Percentiles rank a stretch among this genome's conserved stretches.
Evolutionary conservation across 23 tunicate species (phyloP).

Genomic region (Oikopleura vanhoeffeni): DNA sequence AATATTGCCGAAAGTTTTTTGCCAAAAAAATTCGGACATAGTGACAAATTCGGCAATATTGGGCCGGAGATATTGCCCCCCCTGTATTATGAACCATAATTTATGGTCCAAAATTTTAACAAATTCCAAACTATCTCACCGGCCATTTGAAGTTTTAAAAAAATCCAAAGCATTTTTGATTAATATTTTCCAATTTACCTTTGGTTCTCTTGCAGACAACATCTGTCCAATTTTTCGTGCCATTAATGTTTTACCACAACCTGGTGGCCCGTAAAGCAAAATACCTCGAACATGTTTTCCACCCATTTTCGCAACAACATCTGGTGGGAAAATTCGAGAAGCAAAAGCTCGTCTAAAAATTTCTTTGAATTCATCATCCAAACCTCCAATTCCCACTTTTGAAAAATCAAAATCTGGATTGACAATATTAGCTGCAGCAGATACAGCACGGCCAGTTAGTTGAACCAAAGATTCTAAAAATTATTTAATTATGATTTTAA

Average conservation of each 20-base stretch:
- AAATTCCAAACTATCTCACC: too few species aligned
- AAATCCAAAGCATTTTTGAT: too few species aligned
- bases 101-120: too few species aligned
- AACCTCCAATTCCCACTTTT: slow-evolving; percentile 78
- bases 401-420: slow-evolving; percentile 83
- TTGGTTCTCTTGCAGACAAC: slow-evolving; percentile 79
- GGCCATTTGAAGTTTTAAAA: too few species aligned
- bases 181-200: too few species aligned
- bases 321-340: slow-evolving; percentile 71
- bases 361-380: slow-evolving; percentile 91
- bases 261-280: slow-evolving; percentile 14
- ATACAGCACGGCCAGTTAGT: neutral
- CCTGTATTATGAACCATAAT: too few species aligned
- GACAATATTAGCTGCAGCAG: slow-evolving; percentile 30
- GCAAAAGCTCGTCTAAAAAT: slow-evolving; percentile 94
- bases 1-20: too few species aligned
- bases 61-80: too few species aligned
- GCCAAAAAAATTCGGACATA: too few species aligned
- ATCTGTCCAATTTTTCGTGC: slow-evolving; percentile 95
- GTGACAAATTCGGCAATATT: too few species aligned
- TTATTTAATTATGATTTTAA: too few species aligned
- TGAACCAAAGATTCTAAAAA: too few species aligned
- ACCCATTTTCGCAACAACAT: slow-evolving; percentile 63
- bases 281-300: slow-evolving; percentile 55
- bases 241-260: slow-evolving; percentile 90